These are phyloP conservation scores for Thrips palmi DNA, from an alignment of 1,140 invertebrate genomes.

Conservation along the genomic window DNA sequence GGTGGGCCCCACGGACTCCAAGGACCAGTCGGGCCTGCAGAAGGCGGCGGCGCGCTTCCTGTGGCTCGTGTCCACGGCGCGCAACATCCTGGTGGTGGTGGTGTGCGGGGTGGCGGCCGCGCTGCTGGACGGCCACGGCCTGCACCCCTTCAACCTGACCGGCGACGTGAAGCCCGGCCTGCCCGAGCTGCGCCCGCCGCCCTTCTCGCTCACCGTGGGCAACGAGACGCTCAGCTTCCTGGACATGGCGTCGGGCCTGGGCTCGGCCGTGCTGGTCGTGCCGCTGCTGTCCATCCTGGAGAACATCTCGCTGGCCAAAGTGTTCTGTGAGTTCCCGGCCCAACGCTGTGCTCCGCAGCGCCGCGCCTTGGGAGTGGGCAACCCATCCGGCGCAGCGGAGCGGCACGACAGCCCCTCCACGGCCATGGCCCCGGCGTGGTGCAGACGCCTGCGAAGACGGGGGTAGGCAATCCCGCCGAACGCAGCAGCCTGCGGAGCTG, in stretches of 20 bases:
- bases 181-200: conserved; percentile 38
- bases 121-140: conserved; percentile 34
- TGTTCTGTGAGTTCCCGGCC: conserved; percentile 50
- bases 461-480: too few relatives aligned
- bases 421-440: too few relatives aligned
- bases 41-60: conserved; percentile 30
- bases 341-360: too few relatives aligned
- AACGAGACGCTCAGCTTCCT: conserved; percentile 46
- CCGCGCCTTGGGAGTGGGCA: too few relatives aligned
- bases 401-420: too few relatives aligned
- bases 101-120: conserved; percentile 43
- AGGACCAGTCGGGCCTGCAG: conserved; percentile 24
- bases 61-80: conserved; percentile 54
- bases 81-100: conserved; percentile 62
- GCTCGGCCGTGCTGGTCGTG: conserved; percentile 58
- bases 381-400: too few relatives aligned
- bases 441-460: too few relatives aligned
- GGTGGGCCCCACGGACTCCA: conserved; percentile 25
- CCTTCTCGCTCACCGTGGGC: conserved; percentile 37
- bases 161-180: conserved; percentile 48
- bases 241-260: conserved; percentile 43
- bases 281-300: conserved; percentile 62
- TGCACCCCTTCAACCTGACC: conserved; percentile 33
- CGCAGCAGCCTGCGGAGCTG: too few relatives aligned
- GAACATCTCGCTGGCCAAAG: conserved; percentile 63